Evolutionary conservation across 2,888 invertebrate genomes (phyloP), one percentile per base, ranked within the genome.

Genomic region (Eumacrocentrus americanus): DNA sequence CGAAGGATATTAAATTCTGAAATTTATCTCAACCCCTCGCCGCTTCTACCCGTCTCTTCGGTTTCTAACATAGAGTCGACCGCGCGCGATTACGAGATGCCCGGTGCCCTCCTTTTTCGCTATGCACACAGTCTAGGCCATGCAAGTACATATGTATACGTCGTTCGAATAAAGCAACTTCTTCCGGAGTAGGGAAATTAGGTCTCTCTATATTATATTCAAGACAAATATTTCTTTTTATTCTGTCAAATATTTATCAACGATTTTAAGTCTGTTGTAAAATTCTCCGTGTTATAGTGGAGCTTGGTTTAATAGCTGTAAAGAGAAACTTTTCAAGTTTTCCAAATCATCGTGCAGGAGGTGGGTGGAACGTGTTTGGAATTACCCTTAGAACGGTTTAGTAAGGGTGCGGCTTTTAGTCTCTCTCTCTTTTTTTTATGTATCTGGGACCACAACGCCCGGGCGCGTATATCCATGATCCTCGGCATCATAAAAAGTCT

Each of bases 1-100:
- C 67, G 72, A 74, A 75, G 75, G 76, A 78, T 77, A 78, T 79
- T 77, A 76, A 76, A 77, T 78, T 75, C 73, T 70, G 69, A 74
- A 75, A 78, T 78, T 78, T 76, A 76, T 76, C 74, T 73, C 71
- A 65, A 66, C 63, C 68, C 61, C 55, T 44, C n/a, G 34, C n/a
- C n/a, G n/a, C 52, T 25, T 58, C 42, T 50, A 23, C 46, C 51
- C 23, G n/a, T 46, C 14, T 25, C n/a, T 25, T 12, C 25, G 2
- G 18, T 46, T 46, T 46, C 6, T 12, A 29, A 29, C 44, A 51
- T 52, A n/a, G 58, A 25, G 25, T 50, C 52, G 57, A 65, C 66
- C 60, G 62, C 47, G 58, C 54, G 58, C 59, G 64, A 66, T 69
- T 70, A 68, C 61, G 51, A 51, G 62, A 16, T 29, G 44, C 47